Evolutionary conservation across 2,888 invertebrate species (phyloP), one percentile per base, ranked within the genome.

Genomic region (Dusona sp.): DNA sequence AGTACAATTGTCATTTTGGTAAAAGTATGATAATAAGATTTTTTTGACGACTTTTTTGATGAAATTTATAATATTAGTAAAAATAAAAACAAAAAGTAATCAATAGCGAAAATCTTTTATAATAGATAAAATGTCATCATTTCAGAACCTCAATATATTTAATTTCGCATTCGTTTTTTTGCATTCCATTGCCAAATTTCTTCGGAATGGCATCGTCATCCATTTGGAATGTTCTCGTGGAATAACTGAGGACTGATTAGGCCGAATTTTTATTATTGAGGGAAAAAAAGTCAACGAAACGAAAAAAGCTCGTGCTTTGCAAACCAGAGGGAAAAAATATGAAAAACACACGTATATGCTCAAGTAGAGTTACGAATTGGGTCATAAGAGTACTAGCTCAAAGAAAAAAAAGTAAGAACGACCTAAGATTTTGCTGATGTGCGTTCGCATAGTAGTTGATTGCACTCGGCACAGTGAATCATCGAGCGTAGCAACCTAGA

Each of bases 381-480:
- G 68, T 79, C 79, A 68, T 57, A 42, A 54, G 68, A 68, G 68
- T 42, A 29, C 36, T 16, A 19, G 48, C 22, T 54, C 22, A 22
- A 48, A 61, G 45, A 22, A 22, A 57, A 36, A 22, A 72, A 36
- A 61, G 22, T n/a, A 45, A 22, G 25, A 8, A 74, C 51, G 64
- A 38, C 33, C 73, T 74, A 67, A 42, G 73, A n/a, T 19, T 42
- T 51, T 33, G 33, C 51, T 51, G 72, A 70, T 45, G 25, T 16
- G 36, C 61, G 16, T 19, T 22, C 45, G 64, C 54, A 54, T 36
- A 36, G 42, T 74, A 45, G 82, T 75, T 85, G 85, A 85, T 85
- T 85, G 74, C 82, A 68, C 64, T 70, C 54, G 85, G 79, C 13
- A 25, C 36, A 77, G 65, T 65, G 72, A 80, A 64, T 80, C 45